Base-by-base conservation (phyloP, 2,888 invertebrate species). In the Parnassius apollo region DNA sequence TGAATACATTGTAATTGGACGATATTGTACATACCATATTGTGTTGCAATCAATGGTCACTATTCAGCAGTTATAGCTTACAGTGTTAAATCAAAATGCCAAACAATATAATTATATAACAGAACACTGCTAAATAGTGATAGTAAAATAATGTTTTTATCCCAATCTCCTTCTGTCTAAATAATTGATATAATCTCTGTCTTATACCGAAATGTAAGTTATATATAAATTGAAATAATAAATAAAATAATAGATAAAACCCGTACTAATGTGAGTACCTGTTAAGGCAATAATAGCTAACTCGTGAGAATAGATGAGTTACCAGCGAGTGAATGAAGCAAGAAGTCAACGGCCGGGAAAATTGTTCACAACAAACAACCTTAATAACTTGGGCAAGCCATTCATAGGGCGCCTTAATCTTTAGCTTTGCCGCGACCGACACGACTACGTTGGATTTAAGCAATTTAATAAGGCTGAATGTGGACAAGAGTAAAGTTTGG, bases 311-410 rank as follows among this genome's bases (percentile, higher is more conserved):
- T 71, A 71, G 77, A 75, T 72, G 74, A 71, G 72, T 59, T 64
- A 44, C 70, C 72, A 72, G 68, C 67, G 65, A 75, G 69, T 82
- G 83, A 86, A 85, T 84, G 84, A 83, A 84, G 82, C 74, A 77
- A 77, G 80, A 80, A 86, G 85, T 85, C 85, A 86, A 85, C 80
- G 85, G 75, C 83, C 85, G 77, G 71, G 72, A 70, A 76, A 79
- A 80, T 81, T 79, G 82, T 80, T 82, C 76, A 71, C 75, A 84
- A 83, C 81, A 83, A 81, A 81, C 80, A 80, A 77, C 73, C 79
- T 78, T 82, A 82, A 85, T 84, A 86, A 83, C 80, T 83, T 70
- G 73, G 71, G 72, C 69, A 73, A 78, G 73, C 78, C 82, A 80
- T 85, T 85, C 82, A 83, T 77, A 74, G 72, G 76, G 67, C 61